Percentiles rank a stretch among this genome's conserved stretches.
Conservation (phyloP, 1,140 invertebrate genomes). For the Lasioglossum albipes region DNA sequence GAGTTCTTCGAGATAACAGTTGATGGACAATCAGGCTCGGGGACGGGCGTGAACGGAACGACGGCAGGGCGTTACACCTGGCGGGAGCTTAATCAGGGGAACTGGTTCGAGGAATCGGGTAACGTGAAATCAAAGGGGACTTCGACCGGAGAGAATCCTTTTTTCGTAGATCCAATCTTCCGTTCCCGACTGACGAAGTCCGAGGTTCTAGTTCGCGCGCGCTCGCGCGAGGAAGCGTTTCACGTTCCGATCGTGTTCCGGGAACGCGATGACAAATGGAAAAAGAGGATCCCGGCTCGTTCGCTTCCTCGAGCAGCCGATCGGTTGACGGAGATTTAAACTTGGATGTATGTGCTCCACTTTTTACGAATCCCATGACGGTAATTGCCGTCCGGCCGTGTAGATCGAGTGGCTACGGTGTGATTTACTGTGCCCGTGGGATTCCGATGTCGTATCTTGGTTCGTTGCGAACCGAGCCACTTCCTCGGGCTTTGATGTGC, state of each 20-base stretch:
- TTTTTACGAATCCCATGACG: constrained; percentile 34
- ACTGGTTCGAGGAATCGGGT: background rate
- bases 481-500: background rate
- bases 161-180: constrained; percentile 10
- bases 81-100: background rate
- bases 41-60: background rate
- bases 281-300: background rate
- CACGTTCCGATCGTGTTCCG: too few relatives aligned
- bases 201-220: too few relatives aligned
- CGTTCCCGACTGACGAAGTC: background rate
- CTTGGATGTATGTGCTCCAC: constrained; percentile 6
- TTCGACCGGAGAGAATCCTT: background rate
- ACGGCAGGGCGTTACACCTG: background rate
- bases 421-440: constrained; percentile 38
- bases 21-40: too few relatives aligned
- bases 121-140: background rate
- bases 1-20: too few relatives aligned
- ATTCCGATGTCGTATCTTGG: constrained; percentile 10
- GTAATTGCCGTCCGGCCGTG: constrained; percentile 27
- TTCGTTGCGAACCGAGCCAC: constrained; percentile 1
- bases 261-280: constrained; percentile 18
- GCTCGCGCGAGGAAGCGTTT: too few relatives aligned
- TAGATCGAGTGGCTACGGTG: constrained; percentile 25
- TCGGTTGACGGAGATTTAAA: constrained; percentile 33
- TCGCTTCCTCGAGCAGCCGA: constrained; percentile 3